Evolutionary conservation across 2,888 invertebrate species (phyloP), one percentile per base, ranked within the genome.

Genomic region (Nephrotoma guestfalica): DNA sequence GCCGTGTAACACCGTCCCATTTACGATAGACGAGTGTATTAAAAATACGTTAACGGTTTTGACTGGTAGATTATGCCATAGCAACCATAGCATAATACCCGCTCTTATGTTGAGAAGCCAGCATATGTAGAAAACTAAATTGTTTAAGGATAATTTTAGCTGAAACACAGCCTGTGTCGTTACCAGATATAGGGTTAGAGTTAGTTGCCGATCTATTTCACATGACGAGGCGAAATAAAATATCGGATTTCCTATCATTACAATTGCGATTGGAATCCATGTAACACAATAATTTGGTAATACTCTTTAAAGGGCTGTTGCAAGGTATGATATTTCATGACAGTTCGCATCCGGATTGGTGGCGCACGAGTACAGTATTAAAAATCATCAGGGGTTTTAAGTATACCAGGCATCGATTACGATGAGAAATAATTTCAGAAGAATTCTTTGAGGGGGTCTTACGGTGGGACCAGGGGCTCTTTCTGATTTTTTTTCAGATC

Each of bases 51-150:
- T 93, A 86, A 96, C 93, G 51, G 94, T 92, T 89, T 93, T 93
- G 0, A 93, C 92, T 2, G 96, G 96, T 88, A 96, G 92, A 88
- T 94, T 92, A 88, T 94, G 94, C 96, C 96, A 96, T 89, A 95
- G 92, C 0, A 94, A 94, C 96, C 96, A 96, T 30, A 96, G 90
- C 40, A 96, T 90, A 87, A 96, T 90, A 0, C 96, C 96, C 90
- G 96, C 96, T 42, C 96, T 90, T 42, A 97, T 91, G 91, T 97
- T 97, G 4, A 96, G 96, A 87, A 95, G 89, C 97, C 97, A 97
- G 90, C 97, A 96, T 41, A 96, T 89, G 89, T 96, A 96, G 90
- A 96, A 96, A 2, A 94, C 95, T 15, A 94, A 90, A 91, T 96
- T 96, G 86, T 96, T 96, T 41, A 95, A 92, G n/a, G 94, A 94